Evolutionary conservation across 2,888 invertebrate species (phyloP).

Genomic region (Aphodius sticticus): DNA sequence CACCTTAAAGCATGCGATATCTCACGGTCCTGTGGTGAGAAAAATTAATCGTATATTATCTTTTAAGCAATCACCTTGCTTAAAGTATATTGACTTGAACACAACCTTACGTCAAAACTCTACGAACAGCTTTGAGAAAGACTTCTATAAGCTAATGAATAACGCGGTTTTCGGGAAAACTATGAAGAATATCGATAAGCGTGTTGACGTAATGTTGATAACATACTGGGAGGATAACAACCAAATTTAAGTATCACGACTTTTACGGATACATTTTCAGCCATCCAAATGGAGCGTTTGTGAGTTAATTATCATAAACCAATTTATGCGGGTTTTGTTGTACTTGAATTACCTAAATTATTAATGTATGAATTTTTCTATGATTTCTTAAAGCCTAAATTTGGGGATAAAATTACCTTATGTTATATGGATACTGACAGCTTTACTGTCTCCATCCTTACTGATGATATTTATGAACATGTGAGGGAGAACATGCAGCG

Average conservation of each 20-base stretch:
- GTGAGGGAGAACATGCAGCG: slow-evolving; percentile 43
- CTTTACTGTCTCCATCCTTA: slow-evolving; percentile 49
- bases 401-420: slow-evolving; percentile 43
- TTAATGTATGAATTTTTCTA: slow-evolving; percentile 57
- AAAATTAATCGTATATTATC: too few relatives aligned
- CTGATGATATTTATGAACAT: slow-evolving; percentile 51
- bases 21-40: too few relatives aligned
- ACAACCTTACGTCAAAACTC: slow-evolving; percentile 8
- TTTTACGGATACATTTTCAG: too few relatives aligned
- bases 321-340: slow-evolving; percentile 53
- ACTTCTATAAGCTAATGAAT: slow-evolving; percentile 30
- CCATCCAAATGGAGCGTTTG: slow-evolving; percentile 46
- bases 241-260: too few relatives aligned
- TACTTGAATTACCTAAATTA: slow-evolving; percentile 56
- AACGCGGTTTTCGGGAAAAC: too few relatives aligned
- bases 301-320: slow-evolving; percentile 49
- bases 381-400: slow-evolving; percentile 48
- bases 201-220: slow-evolving; percentile 51
- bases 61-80: too few relatives aligned
- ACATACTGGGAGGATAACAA: slow-evolving; percentile 43
- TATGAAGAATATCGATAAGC: slow-evolving; percentile 47
- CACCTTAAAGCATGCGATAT: too few relatives aligned
- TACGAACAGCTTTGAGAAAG: slow-evolving; percentile 29
- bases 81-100: too few relatives aligned
- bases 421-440: slow-evolving; percentile 51